Evolutionary conservation across 1,140 invertebrate species (phyloP), one percentile per base, ranked within the genome.

Genomic region (Pararge aegeria): DNA sequence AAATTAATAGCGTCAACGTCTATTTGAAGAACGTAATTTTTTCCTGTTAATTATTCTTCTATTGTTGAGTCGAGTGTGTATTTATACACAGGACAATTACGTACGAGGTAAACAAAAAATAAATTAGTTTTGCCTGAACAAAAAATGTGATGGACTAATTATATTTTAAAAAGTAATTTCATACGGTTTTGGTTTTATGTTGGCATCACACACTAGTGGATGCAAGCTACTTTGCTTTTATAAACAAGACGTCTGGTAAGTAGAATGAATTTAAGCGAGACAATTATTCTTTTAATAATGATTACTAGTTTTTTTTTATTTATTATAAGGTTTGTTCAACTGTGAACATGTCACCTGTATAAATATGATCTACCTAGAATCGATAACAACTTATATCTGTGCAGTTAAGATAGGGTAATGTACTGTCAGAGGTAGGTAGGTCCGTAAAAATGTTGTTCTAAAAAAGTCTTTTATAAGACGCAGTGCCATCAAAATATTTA

Each of bases 91-190:
- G 61, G 68, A 70, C 70, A 55, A 63, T 40, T 57, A 59, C 57
- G 37, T 55, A 18, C 3, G 7, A 48, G 38, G 48, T 6, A 20
- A 30, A 55, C 66, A 82, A 86, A 83, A 86, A 86, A 79, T 80
- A 86, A 81, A 83, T 86, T 75, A 86, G 72, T 83, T 86, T 83
- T 66, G 56, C 20, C 44, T 19, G 52, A 62, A 66, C 72, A 68
- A 81, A 86, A 85, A 78, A 62, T 44, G 51, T 81, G 77, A 83
- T 75, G 72, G 75, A 75, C 75, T 83, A 83, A 86, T 86, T 86
- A 71, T 51, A 78, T 67, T 67, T 49, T 66, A 57, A 64, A 24
- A 48, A 20, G 30, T 49, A 40, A 51, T 20, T 20, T 16, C 18
- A 21, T 34, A 42, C 50, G 19, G 27, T 20, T 15, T 37, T 16